Percentiles rank a stretch among this genome's conserved stretches.
These are phyloP conservation scores for Leptopterna dolabrata DNA, from an alignment of 2,888 invertebrate species.

Conservation along the genomic window DNA sequence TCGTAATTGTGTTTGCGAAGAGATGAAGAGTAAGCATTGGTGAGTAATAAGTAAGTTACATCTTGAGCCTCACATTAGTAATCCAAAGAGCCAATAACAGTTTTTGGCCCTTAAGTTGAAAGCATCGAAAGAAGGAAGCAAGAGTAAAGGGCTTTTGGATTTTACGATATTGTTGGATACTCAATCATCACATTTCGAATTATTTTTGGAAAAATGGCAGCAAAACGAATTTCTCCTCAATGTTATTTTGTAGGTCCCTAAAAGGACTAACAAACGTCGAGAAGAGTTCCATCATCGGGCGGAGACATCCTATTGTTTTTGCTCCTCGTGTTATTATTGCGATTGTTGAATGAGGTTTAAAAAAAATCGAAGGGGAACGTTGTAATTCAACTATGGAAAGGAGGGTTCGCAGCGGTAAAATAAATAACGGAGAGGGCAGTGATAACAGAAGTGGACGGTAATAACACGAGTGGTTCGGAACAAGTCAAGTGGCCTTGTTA, in stretches of 20 bases:
- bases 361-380: background rate
- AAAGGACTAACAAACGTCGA: background rate
- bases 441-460: constrained; percentile 36
- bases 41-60: no score
- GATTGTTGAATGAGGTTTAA: background rate
- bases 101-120: no score
- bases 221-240: background rate
- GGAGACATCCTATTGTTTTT: background rate
- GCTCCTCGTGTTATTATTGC: background rate
- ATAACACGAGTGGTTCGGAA: constrained; percentile 10
- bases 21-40: no score
- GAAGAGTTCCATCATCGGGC: background rate
- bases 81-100: no score
- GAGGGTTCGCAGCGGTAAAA: background rate
- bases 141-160: no score
- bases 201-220: background rate
- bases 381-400: background rate
- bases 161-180: no score
- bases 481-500: constrained; percentile 38
- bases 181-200: background rate
- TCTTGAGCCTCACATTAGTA: no score
- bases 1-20: no score
- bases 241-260: background rate
- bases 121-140: no score
- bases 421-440: constrained; percentile 26